These are phyloP conservation scores for Hystrix brachyura DNA, from an alignment of 2,113 vertebrate species.

Conservation along the genomic window DNA sequence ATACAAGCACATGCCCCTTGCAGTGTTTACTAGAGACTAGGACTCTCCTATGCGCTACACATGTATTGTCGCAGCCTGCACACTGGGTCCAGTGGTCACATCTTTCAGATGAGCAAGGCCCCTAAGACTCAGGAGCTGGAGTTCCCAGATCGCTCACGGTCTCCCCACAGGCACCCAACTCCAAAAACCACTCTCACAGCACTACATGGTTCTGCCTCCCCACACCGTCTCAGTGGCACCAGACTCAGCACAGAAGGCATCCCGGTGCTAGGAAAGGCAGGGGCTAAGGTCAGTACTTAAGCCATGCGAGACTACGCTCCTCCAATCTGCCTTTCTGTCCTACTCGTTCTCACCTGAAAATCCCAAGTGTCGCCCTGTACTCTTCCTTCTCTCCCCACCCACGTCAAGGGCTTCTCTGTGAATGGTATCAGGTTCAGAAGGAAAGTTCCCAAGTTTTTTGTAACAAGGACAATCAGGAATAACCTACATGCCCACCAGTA, in stretches of 20 bases:
- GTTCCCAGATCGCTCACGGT: not conserved
- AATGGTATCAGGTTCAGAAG: fast-evolving
- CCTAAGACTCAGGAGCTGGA: fast-evolving
- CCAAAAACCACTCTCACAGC: not conserved
- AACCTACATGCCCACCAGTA: not conserved
- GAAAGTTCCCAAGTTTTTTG: not conserved
- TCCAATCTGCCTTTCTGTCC: fast-evolving
- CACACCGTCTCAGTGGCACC: fast-evolving
- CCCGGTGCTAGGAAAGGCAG: fast-evolving
- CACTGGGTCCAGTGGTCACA: fast-evolving
- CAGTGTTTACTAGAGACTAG: fast-evolving
- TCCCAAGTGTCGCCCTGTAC: not conserved
- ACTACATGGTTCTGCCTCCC: fast-evolving
- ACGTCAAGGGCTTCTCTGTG: fast-evolving
- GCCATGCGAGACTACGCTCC: no score
- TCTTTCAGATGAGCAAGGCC: not conserved
- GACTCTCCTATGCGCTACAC: fast-evolving
- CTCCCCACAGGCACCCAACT: not conserved
- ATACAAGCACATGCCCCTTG: fast-evolving
- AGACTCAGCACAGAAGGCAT: not conserved
- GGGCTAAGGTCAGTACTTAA: fast-evolving
- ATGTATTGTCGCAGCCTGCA: fast-evolving
- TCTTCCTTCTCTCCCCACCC: no score
- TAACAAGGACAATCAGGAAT: fast-evolving
- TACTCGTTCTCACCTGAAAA: not conserved